These are phyloP conservation scores for Gasteruption jaculator DNA, from an alignment of 2,888 invertebrate genomes.

Conservation along the genomic window DNA sequence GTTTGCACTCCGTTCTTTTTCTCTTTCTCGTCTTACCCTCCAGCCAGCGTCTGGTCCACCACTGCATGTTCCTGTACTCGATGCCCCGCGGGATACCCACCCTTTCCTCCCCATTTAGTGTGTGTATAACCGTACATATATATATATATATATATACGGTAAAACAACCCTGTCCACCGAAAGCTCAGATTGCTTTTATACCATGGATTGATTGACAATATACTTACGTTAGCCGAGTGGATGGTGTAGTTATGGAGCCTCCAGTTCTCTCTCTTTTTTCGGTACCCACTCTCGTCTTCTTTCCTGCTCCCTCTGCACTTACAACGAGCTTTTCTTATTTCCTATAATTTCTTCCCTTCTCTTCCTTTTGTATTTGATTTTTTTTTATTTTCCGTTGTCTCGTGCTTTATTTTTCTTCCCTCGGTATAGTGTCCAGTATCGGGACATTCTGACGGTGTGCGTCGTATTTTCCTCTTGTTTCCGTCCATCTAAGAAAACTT, in stretches of 20 bases:
- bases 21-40: neutral
- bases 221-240: slow-evolving; percentile 47
- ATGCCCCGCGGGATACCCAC: slow-evolving; percentile 44
- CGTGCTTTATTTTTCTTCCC: slow-evolving; percentile 3
- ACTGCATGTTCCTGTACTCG: slow-evolving; percentile 10
- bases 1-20: slow-evolving; percentile 21
- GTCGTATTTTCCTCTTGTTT: too few relatives aligned
- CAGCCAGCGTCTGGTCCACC: slow-evolving; percentile 15
- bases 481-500: too few relatives aligned
- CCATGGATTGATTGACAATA: slow-evolving; percentile 51
- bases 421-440: too few relatives aligned
- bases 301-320: neutral
- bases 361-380: neutral
- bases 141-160: too few relatives aligned
- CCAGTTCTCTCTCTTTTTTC: slow-evolving; percentile 21
- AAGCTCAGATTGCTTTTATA: slow-evolving; percentile 52
- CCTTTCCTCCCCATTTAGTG: too few relatives aligned
- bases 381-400: slow-evolving; percentile 1
- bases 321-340: slow-evolving; percentile 11
- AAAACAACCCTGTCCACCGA: slow-evolving; percentile 44
- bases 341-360: slow-evolving; percentile 1
- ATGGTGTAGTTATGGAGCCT: slow-evolving; percentile 42
- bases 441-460: too few relatives aligned
- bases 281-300: neutral
- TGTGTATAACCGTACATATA: too few relatives aligned